Conservation (phyloP, 1,140 invertebrate genomes). For the Zaprionus ornatus region DNA sequence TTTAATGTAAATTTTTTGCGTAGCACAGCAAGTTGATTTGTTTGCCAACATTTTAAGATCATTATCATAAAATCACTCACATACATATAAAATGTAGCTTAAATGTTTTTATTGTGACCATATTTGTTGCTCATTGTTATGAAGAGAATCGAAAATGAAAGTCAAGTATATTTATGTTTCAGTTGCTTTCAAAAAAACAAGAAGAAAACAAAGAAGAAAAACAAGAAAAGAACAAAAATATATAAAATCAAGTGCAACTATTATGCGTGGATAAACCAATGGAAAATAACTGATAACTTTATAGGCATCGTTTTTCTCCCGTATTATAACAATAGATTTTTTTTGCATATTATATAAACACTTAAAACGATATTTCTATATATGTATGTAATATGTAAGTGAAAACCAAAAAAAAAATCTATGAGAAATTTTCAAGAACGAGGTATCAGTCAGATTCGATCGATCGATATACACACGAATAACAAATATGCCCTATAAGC, state of each 20-base stretch:
- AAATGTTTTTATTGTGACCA: slow-evolving; percentile 74
- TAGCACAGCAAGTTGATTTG: slow-evolving; percentile 51
- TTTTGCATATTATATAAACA: slow-evolving; percentile 80
- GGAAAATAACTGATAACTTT: slow-evolving; percentile 50
- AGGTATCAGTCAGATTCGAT: background rate
- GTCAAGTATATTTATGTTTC: slow-evolving; percentile 36
- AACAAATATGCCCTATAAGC: slow-evolving; percentile 4
- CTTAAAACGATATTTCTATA: slow-evolving; percentile 62
- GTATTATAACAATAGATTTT: slow-evolving; percentile 78
- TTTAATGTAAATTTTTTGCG: slow-evolving; percentile 73
- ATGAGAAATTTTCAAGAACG: slow-evolving; percentile 54
- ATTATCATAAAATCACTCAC: slow-evolving; percentile 18
- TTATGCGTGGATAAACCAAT: slow-evolving; percentile 21
- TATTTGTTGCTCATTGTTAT: slow-evolving; percentile 76
- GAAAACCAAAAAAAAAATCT: slow-evolving; percentile 32
- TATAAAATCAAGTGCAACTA: slow-evolving; percentile 34
- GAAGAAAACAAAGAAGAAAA: no score
- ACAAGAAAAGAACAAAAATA: background rate
- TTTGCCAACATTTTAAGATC: slow-evolving; percentile 47
- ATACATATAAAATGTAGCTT: slow-evolving; percentile 58
- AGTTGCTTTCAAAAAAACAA: slow-evolving; percentile 34
- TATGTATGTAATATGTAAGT: slow-evolving; percentile 66
- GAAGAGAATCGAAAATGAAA: slow-evolving; percentile 19
- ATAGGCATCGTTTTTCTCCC: slow-evolving; percentile 75
- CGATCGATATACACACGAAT: background rate